These are phyloP conservation scores for Pseudolaguvia tuberculata DNA, from an alignment of 2,113 vertebrate species.

Conservation along the genomic window DNA sequence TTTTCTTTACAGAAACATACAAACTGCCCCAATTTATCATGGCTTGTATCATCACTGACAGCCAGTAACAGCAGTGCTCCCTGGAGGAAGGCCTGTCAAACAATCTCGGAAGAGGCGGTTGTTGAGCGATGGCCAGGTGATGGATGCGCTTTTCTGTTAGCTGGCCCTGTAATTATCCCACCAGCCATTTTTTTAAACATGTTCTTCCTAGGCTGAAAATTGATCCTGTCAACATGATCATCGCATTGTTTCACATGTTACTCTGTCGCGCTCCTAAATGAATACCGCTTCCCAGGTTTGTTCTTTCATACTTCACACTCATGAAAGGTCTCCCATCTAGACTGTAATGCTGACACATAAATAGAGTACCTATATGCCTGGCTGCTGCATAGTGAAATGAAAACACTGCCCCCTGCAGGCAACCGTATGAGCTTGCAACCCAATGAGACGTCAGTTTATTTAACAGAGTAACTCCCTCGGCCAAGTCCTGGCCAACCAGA, in stretches of 20 bases:
- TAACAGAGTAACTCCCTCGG: conserved; percentile 33
- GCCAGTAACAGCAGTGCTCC: conserved; percentile 30
- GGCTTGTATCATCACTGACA: conserved; percentile 40
- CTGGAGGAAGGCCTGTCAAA: conserved; percentile 53
- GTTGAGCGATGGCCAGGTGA: conserved; percentile 41
- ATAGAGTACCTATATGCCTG: conserved; percentile 19
- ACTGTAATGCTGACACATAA: conserved; percentile 10
- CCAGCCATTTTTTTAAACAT: conserved; percentile 44
- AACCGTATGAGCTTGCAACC: conserved; percentile 22
- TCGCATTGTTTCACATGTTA: conserved; percentile 18
- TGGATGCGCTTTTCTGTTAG: conserved; percentile 46
- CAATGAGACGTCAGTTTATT: conserved; percentile 37
- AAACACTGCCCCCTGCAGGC: conserved; percentile 71
- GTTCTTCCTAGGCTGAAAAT: conserved; percentile 34
- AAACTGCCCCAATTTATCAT: conserved; percentile 44
- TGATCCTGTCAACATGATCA: conserved; percentile 43
- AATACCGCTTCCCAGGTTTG: background rate
- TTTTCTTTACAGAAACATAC: conserved; percentile 41
- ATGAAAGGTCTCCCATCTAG: background rate
- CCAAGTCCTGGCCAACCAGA: conserved; percentile 17
- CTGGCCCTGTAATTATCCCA: conserved; percentile 54
- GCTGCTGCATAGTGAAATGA: conserved; percentile 33
- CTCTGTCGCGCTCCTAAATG: background rate
- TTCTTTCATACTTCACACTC: background rate
- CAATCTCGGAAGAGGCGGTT: conserved; percentile 50